Conservation (phyloP, 2,797 vertebrate species). For the Ctenochaetus hawaiiensis region DNA sequence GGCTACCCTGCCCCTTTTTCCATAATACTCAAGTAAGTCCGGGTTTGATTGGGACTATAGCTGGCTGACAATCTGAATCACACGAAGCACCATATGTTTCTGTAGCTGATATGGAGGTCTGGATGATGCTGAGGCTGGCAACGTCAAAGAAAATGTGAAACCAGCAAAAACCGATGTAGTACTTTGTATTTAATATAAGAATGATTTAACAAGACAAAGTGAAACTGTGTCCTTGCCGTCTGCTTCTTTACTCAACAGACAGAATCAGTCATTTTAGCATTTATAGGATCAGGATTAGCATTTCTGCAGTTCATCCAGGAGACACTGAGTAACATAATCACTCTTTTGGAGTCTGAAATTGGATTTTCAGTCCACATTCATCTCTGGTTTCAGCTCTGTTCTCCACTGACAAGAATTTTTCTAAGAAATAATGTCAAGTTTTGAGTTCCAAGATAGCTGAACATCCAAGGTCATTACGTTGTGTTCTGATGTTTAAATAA, state of each 20-base stretch:
- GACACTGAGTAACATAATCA: not conserved
- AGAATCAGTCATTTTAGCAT: not conserved
- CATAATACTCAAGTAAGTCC: constrained; percentile 32
- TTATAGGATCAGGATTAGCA: not conserved
- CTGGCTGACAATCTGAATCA: constrained; percentile 10
- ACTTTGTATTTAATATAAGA: not conserved
- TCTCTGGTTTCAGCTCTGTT: not conserved
- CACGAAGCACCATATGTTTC: not conserved
- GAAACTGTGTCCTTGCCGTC: not conserved
- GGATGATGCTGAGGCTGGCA: not conserved
- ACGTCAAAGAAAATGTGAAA: too few relatives aligned
- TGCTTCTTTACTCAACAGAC: not conserved
- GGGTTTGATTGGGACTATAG: constrained; percentile 14
- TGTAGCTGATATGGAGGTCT: constrained; percentile 20
- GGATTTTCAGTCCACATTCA: not conserved
- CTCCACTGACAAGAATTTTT: too few relatives aligned
- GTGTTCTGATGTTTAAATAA: not conserved
- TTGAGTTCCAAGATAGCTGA: too few relatives aligned
- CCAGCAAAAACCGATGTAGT: not conserved
- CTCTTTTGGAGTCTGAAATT: not conserved
- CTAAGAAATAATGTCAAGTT: too few relatives aligned
- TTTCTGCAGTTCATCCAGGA: not conserved
- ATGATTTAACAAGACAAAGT: not conserved
- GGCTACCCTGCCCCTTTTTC: constrained; percentile 22
- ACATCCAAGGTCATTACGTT: not conserved